Conservation (phyloP, 2,888 invertebrate genomes). For the Imbricaverruca yamaguchii region DNA sequence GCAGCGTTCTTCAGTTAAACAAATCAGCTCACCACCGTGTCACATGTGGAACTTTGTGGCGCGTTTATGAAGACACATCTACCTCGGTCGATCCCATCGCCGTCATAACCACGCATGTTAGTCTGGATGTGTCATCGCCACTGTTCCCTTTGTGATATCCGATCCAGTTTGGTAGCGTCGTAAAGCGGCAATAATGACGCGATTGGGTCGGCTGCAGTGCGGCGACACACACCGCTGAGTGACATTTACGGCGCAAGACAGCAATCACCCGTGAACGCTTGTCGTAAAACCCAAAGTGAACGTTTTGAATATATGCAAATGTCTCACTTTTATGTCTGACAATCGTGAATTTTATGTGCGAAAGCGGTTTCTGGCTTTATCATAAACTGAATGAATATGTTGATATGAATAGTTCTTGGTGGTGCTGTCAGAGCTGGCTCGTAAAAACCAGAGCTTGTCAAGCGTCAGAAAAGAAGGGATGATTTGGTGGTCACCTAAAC, state of each 20-base stretch:
- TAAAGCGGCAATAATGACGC: constrained; percentile 20
- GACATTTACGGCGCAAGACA: constrained; percentile 15
- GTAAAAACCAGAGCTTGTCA: constrained; percentile 12
- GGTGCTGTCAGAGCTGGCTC: constrained; percentile 1
- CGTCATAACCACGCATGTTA: no score
- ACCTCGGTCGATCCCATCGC: no score
- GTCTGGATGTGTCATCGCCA: no score
- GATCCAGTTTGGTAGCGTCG: constrained; percentile 10
- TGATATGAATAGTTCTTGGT: constrained; percentile 19
- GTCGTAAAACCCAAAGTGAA: background rate
- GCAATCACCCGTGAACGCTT: constrained; percentile 16
- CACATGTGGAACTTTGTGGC: no score
- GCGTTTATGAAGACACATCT: no score
- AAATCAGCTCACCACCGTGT: no score
- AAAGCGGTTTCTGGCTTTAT: constrained; percentile 21
- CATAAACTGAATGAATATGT: constrained; percentile 22
- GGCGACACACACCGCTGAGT: constrained; percentile 9
- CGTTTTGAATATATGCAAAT: constrained; percentile 22
- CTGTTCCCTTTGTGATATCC: background rate
- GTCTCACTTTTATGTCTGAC: constrained; percentile 16
- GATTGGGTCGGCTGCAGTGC: background rate
- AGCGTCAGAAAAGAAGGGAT: background rate
- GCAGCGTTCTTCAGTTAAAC: no score
- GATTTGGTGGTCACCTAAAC: constrained; percentile 16
- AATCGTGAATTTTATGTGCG: constrained; percentile 18